Percentiles rank a stretch among this genome's conserved stretches.
Evolutionary conservation across 2,888 invertebrate genomes (phyloP).

Genomic region (Synergus japonicus): DNA sequence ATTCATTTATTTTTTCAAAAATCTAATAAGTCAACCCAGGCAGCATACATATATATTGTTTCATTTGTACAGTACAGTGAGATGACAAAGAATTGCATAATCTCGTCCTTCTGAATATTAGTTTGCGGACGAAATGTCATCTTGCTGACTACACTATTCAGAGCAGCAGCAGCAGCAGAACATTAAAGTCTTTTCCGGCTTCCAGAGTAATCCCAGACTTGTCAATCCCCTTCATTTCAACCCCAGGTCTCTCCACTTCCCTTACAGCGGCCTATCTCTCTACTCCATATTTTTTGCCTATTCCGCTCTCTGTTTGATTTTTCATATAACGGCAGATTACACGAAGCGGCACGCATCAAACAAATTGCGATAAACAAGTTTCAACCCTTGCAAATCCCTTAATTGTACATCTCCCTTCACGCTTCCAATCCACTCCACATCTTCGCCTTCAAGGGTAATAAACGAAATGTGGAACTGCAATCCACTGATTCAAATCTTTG

Average conservation of each 20-base stretch:
- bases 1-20: not conserved
- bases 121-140: constrained; percentile 34
- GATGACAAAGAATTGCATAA: not conserved
- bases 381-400: constrained; percentile 49
- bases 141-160: constrained; percentile 33
- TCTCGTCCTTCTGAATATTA: constrained; percentile 23
- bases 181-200: constrained; percentile 39
- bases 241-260: not conserved
- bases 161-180: not conserved
- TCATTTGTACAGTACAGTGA: not conserved
- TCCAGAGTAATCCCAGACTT: constrained; percentile 22
- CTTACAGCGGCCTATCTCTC: constrained; percentile 10
- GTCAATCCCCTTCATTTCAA: not conserved
- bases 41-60: not conserved
- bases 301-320: constrained; percentile 54
- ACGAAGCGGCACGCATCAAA: constrained; percentile 61
- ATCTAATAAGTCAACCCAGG: not conserved
- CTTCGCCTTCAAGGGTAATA: not conserved
- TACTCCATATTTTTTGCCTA: constrained; percentile 52
- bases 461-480: not conserved
- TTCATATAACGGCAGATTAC: constrained; percentile 63
- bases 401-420: constrained; percentile 43
- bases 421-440: constrained; percentile 42
- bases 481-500: too few species aligned
- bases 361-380: constrained; percentile 57